phyloP scores from a whole-genome alignment of 2,888 invertebrate species.

The Drosophila prostipennis region DNA sequence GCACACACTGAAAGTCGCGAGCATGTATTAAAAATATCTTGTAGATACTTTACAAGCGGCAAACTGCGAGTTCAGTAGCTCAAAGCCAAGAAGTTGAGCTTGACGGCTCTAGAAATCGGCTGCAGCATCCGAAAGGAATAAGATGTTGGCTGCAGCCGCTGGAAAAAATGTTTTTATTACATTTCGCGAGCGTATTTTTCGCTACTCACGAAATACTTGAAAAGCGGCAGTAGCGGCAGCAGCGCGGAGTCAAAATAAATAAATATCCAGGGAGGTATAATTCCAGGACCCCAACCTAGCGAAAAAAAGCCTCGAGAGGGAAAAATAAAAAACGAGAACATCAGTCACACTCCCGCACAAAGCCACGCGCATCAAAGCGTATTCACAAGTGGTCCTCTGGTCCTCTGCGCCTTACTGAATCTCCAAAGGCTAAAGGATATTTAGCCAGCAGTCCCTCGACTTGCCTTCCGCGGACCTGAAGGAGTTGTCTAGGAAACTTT shows the following conservation, averaged over 20 bases:
- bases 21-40: slow-evolving; percentile 80
- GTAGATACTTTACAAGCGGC: slow-evolving; percentile 67
- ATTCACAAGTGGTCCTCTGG: slow-evolving; percentile 74
- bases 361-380: slow-evolving; percentile 80
- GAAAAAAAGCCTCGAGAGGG: slow-evolving; percentile 3
- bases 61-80: slow-evolving; percentile 47
- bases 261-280: slow-evolving; percentile 58
- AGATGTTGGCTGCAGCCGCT: slow-evolving; percentile 61
- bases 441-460: slow-evolving; percentile 72
- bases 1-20: slow-evolving; percentile 52
- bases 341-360: slow-evolving; percentile 69
- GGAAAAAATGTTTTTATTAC: slow-evolving; percentile 83
- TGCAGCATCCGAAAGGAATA: slow-evolving; percentile 56
- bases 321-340: slow-evolving; percentile 22
- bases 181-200: slow-evolving; percentile 81
- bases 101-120: slow-evolving; percentile 64
- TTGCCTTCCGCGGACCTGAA: slow-evolving; percentile 59
- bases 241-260: slow-evolving; percentile 65
- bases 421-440: slow-evolving; percentile 76
- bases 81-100: slow-evolving; percentile 52
- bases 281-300: slow-evolving; percentile 38
- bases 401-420: slow-evolving; percentile 78
- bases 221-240: slow-evolving; percentile 42
- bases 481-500: slow-evolving; percentile 82
- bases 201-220: slow-evolving; percentile 78